A percentile compares a stretch with the other conserved stretches of the same genome.
These are phyloP conservation scores for Leucophenga montana DNA, from an alignment of 2,888 invertebrate species.

Conservation along the genomic window DNA sequence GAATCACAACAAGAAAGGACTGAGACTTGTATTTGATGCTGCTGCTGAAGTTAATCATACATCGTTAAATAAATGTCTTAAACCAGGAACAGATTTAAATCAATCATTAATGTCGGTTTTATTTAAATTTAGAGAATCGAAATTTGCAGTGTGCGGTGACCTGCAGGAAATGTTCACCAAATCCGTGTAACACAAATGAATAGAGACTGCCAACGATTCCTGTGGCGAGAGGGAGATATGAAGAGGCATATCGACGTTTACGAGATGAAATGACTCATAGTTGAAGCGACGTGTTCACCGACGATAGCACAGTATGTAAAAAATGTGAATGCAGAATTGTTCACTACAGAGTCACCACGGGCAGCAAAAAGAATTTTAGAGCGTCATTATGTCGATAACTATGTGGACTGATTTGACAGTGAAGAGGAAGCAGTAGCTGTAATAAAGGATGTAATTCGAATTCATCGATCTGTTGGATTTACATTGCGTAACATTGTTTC, in stretches of 20 bases:
- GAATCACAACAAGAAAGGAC: too few relatives aligned
- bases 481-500: too few relatives aligned
- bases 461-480: too few relatives aligned
- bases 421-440: slow-evolving; percentile 22
- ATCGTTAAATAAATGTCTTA: too few relatives aligned
- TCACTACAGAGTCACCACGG: slow-evolving; percentile 39
- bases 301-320: slow-evolving; percentile 43
- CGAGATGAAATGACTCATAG: slow-evolving; percentile 37
- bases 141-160: too few relatives aligned
- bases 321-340: slow-evolving; percentile 54
- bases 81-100: too few relatives aligned
- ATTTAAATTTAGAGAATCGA: too few relatives aligned
- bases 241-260: slow-evolving; percentile 19
- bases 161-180: neutral
- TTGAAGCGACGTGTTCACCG: slow-evolving; percentile 38
- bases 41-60: too few relatives aligned
- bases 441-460: too few relatives aligned
- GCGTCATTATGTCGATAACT: slow-evolving; percentile 32
- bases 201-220: slow-evolving; percentile 29
- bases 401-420: slow-evolving; percentile 28
- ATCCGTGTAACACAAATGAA: too few relatives aligned
- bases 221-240: slow-evolving; percentile 27
- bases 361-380: slow-evolving; percentile 42
- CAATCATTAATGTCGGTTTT: too few relatives aligned
- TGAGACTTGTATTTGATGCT: too few relatives aligned